A percentile compares a stretch with the other conserved stretches of the same genome.
phyloP scores from a whole-genome alignment of 2,113 vertebrate genomes.

The Emydocephalus ijimae region DNA sequence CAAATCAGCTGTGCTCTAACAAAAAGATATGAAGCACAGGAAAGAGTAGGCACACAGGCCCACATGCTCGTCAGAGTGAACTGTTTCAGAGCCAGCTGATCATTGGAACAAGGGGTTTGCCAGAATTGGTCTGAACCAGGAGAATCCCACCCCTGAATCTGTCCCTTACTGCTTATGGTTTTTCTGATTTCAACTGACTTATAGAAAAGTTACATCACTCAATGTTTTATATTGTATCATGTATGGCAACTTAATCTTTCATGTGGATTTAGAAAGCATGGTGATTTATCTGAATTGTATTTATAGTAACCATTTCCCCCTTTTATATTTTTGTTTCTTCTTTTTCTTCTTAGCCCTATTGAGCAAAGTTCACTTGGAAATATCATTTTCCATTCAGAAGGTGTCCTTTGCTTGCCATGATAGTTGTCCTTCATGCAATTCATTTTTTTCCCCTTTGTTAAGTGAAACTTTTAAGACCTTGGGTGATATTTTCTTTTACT shows the following conservation, averaged over 20 bases:
- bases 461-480: background rate
- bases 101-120: no score
- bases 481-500: background rate
- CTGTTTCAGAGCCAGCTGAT: no score
- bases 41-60: no score
- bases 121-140: no score
- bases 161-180: background rate
- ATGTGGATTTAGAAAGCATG: background rate
- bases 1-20: no score
- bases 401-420: background rate
- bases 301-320: background rate
- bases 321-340: background rate
- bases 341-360: constrained; percentile 2
- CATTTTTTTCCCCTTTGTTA: background rate
- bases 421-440: background rate
- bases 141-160: background rate
- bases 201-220: background rate
- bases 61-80: no score
- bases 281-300: background rate
- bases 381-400: background rate
- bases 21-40: no score
- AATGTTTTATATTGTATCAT: constrained; percentile 6
- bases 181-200: constrained; percentile 25
- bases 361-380: constrained; percentile 10
- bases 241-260: background rate